A percentile compares a stretch with the other conserved stretches of the same genome.
Conservation (phyloP, 1,140 invertebrate genomes). For the Drosophila mauritiana region DNA sequence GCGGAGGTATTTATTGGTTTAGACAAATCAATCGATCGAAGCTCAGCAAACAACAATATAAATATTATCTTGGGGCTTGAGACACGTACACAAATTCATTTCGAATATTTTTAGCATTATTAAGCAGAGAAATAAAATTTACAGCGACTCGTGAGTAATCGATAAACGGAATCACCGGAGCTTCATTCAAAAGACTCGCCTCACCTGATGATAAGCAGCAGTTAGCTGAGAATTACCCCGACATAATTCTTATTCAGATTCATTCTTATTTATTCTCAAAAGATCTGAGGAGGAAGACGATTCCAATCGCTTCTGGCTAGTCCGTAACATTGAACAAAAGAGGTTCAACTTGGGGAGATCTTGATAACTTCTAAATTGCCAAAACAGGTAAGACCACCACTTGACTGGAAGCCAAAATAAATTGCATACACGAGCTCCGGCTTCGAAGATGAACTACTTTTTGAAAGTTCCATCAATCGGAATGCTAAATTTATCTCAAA, state of each 20-base stretch:
- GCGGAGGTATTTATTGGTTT: slow-evolving; percentile 23
- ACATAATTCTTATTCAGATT: slow-evolving; percentile 25
- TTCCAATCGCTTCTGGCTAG: slow-evolving; percentile 41
- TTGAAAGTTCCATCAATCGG: slow-evolving; percentile 18
- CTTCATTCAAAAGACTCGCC: slow-evolving; percentile 33
- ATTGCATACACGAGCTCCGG: slow-evolving; percentile 41
- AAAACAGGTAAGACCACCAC: slow-evolving; percentile 43
- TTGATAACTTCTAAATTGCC: slow-evolving; percentile 27
- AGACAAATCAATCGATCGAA: slow-evolving; percentile 51
- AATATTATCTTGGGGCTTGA: slow-evolving; percentile 26
- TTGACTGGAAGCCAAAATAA: slow-evolving; percentile 26
- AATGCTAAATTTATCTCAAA: slow-evolving; percentile 39
- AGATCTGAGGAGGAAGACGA: slow-evolving; percentile 28
- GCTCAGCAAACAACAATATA: slow-evolving; percentile 37
- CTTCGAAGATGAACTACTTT: slow-evolving; percentile 43
- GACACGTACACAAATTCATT: slow-evolving; percentile 57
- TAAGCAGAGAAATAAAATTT: slow-evolving; percentile 32
- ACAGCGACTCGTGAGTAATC: slow-evolving; percentile 56
- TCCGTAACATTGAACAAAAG: slow-evolving; percentile 34
- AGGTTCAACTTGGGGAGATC: slow-evolving; percentile 41
- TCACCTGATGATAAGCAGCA: slow-evolving; percentile 44
- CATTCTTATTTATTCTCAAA: slow-evolving; percentile 30
- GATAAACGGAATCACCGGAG: slow-evolving; percentile 37
- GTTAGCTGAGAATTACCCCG: slow-evolving; percentile 3
- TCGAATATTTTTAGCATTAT: slow-evolving; percentile 44